Conservation (phyloP, 2,888 invertebrate species). For the Acleris emargana region DNA sequence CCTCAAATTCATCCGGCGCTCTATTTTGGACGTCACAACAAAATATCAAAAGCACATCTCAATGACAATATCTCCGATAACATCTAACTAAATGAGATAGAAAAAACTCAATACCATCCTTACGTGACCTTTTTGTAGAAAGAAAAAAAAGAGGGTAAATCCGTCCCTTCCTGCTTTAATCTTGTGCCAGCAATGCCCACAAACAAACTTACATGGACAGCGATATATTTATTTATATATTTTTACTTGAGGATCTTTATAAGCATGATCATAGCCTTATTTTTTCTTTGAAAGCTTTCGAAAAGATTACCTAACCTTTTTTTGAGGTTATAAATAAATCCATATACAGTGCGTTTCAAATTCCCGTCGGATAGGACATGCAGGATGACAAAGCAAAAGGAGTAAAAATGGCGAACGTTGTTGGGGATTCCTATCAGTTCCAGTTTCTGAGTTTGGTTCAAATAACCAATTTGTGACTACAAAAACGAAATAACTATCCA, state of each 20-base stretch:
- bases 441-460: no score
- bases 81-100: conserved; percentile 27
- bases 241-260: conserved; percentile 20
- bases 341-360: conserved; percentile 4
- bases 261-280: conserved; percentile 13
- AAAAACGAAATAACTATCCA: no score
- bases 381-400: no score
- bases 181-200: conserved; percentile 31
- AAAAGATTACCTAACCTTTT: conserved; percentile 15
- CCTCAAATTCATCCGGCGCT: no score
- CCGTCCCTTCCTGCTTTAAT: conserved; percentile 37
- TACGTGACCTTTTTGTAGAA: conserved; percentile 30
- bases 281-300: conserved; percentile 21
- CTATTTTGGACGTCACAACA: neutral
- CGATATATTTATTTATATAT: conserved; percentile 12
- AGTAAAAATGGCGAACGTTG: no score
- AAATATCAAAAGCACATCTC: conserved; percentile 24
- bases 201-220: conserved; percentile 29
- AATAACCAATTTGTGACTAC: no score
- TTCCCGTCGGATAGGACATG: conserved; percentile 4
- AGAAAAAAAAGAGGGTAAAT: conserved; percentile 33
- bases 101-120: conserved; percentile 20
- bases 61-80: conserved; percentile 27
- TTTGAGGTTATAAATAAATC: neutral
- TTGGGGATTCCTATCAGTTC: no score